Percentiles rank a stretch among this genome's conserved stretches.
Conservation (phyloP, 2,113 vertebrate species). For the Narcine bancroftii region DNA sequence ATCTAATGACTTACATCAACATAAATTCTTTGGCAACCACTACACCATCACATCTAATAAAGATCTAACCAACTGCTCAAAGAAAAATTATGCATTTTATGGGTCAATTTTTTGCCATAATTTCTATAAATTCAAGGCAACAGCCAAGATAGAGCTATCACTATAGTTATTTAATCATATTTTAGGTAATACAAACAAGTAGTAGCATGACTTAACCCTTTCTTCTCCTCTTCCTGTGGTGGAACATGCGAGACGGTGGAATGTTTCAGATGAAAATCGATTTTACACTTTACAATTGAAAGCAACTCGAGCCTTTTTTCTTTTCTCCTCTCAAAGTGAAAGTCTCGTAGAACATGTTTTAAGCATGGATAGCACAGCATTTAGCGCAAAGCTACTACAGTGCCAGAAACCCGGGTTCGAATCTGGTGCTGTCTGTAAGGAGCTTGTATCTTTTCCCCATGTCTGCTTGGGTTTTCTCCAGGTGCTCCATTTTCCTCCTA, state of each 20-base stretch:
- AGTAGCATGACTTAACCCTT: not conserved
- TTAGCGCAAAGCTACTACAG: no score
- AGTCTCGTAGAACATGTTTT: no score
- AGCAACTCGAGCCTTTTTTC: not conserved
- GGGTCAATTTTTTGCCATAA: not conserved
- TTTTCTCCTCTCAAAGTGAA: not conserved
- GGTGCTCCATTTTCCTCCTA: no score
- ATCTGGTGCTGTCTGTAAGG: no score
- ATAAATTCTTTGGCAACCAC: not conserved
- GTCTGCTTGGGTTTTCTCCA: no score
- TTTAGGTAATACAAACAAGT: not conserved
- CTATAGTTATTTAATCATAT: not conserved
- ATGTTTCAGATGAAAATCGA: not conserved
- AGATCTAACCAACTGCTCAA: not conserved
- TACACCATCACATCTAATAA: not conserved
- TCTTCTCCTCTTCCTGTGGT: not conserved
- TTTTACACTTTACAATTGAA: not conserved
- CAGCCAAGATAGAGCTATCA: not conserved
- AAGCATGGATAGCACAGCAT: no score
- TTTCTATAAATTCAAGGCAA: conserved; percentile 9
- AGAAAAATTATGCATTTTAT: not conserved
- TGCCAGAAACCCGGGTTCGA: no score
- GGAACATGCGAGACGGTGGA: not conserved
- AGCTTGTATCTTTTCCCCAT: no score
- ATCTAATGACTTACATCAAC: not conserved